These are phyloP conservation scores for Numenius arquata DNA, from an alignment of 2,113 vertebrate genomes.

Conservation along the genomic window DNA sequence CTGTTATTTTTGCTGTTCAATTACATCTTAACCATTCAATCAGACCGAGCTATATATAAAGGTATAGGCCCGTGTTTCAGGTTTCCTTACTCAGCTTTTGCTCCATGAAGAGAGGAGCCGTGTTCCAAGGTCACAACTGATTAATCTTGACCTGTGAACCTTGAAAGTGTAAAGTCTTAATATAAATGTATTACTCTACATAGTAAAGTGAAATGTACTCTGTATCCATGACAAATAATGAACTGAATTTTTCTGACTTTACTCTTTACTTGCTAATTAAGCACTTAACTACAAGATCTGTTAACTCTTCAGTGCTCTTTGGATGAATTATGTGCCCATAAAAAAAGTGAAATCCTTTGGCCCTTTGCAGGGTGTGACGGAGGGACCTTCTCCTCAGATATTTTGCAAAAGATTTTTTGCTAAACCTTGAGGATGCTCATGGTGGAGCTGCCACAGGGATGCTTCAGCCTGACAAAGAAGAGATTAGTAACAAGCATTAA, in stretches of 20 bases:
- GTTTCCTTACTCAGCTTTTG: constrained; percentile 55
- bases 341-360: not conserved
- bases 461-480: not conserved
- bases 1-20: constrained; percentile 38
- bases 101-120: not conserved
- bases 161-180: constrained; percentile 29
- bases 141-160: constrained; percentile 55
- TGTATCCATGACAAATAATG: constrained; percentile 33
- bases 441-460: not conserved
- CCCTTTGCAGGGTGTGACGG: not conserved
- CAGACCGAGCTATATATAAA: constrained; percentile 5
- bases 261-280: constrained; percentile 21
- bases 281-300: not conserved
- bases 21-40: constrained; percentile 13
- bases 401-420: not conserved
- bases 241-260: constrained; percentile 22
- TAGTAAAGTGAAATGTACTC: not conserved
- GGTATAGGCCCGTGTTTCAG: not conserved
- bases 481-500: not conserved
- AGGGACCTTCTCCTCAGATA: not conserved
- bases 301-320: not conserved
- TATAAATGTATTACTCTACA: constrained; percentile 17
- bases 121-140: constrained; percentile 61
- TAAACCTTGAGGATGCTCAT: not conserved
- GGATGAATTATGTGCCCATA: not conserved